These are phyloP conservation scores for Rhinolophus ferrumequinum DNA, from an alignment of 2,113 vertebrate genomes.

Conservation along the genomic window DNA sequence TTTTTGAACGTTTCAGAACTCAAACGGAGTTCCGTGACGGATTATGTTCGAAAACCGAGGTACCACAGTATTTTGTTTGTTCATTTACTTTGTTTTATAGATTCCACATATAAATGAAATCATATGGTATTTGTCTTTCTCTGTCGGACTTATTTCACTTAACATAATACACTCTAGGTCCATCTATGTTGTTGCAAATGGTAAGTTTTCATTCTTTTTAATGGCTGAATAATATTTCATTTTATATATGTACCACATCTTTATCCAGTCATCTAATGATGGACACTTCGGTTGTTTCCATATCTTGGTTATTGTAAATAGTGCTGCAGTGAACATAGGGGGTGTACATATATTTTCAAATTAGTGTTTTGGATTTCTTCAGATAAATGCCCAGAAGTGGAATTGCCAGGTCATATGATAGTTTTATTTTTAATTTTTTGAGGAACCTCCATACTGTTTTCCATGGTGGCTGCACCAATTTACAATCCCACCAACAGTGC, in stretches of 20 bases:
- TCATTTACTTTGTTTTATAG: neutral
- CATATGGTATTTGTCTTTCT: neutral
- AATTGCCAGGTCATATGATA: neutral
- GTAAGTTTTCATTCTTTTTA: neutral
- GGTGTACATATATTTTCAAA: neutral
- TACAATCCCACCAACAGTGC: neutral
- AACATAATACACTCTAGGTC: neutral
- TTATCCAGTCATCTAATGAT: neutral
- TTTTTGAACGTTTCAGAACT: no score
- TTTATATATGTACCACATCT: neutral
- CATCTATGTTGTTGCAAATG: neutral
- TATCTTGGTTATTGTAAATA: neutral
- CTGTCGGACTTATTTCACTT: neutral
- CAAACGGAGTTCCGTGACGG: no score
- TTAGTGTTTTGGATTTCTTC: neutral
- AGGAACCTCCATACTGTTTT: neutral
- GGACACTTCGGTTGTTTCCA: neutral
- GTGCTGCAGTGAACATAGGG: neutral
- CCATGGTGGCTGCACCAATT: neutral
- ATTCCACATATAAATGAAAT: neutral
- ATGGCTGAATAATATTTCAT: neutral
- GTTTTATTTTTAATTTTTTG: neutral
- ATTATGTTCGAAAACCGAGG: no score
- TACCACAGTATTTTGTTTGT: neutral
- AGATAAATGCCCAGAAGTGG: neutral